Percentiles rank a stretch among this genome's conserved stretches.
Conservation (phyloP, 2,888 invertebrate species). For the Cosmopolites sordidus region DNA sequence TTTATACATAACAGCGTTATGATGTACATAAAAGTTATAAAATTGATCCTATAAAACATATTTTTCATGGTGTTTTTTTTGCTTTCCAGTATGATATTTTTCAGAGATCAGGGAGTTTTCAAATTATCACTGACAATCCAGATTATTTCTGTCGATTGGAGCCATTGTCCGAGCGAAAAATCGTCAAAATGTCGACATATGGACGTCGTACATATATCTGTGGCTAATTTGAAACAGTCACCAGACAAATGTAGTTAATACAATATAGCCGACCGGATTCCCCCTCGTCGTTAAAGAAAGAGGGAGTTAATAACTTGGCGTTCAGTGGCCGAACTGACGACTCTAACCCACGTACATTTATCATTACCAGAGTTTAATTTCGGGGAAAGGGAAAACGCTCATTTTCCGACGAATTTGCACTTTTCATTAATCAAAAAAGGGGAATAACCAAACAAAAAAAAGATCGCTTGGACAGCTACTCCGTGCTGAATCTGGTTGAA, state of each 20-base stretch:
- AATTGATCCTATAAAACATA: too few relatives aligned
- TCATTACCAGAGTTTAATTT: slow-evolving; percentile 8
- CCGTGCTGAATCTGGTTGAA: neutral
- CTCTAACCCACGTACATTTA: slow-evolving; percentile 8
- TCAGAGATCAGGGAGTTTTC: too few relatives aligned
- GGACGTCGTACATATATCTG: neutral
- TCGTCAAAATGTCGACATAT: neutral
- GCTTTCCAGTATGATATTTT: too few relatives aligned
- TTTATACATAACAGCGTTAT: too few relatives aligned
- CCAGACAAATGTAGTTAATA: slow-evolving; percentile 3
- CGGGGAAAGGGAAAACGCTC: slow-evolving; percentile 2
- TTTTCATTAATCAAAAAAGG: slow-evolving; percentile 11
- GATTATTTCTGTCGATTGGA: too few relatives aligned
- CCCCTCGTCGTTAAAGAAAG: slow-evolving; percentile 3
- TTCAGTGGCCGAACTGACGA: slow-evolving; percentile 11
- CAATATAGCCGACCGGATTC: neutral
- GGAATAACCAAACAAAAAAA: neutral
- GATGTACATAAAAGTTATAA: too few relatives aligned
- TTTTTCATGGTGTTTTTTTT: too few relatives aligned
- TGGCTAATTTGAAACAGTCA: slow-evolving; percentile 5
- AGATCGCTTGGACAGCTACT: neutral
- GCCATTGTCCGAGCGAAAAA: neutral
- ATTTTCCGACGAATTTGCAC: slow-evolving; percentile 12
- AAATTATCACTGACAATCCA: neutral
- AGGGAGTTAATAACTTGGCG: slow-evolving; percentile 10